Evolutionary conservation across 1,140 invertebrate genomes (phyloP), one percentile per base, ranked within the genome.

Genomic region (Tetraneura akinire): DNA sequence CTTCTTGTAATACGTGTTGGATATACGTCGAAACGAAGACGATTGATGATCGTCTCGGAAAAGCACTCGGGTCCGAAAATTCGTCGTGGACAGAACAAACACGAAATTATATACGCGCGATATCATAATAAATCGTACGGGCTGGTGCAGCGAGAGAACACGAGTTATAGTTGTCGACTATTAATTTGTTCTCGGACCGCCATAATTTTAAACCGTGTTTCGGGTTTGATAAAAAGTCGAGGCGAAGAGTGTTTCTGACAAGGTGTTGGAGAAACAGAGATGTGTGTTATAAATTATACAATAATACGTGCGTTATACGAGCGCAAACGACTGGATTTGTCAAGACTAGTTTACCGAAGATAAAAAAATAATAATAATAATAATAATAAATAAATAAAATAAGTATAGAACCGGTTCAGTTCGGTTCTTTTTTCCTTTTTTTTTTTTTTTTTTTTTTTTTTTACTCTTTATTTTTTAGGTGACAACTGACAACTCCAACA

Each of bases 341-440:
- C 74, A 78, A 78, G 74, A 60, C 74, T 78, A 78, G 74, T 78
- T 78, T 78, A 45, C 23, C 21, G 29, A 71, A 51, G 47, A 78
- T 60, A 74, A 62, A 55, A 45, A 78, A 76, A 47, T 37, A 55
- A 13, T 26, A 37, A 55, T n/a, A n/a, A n/a, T n/a, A n/a, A n/a
- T n/a, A n/a, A n/a, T n/a, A n/a, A n/a, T n/a, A n/a, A n/a, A n/a
- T n/a, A n/a, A n/a, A n/a, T n/a, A n/a, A n/a, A n/a, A n/a, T n/a
- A n/a, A n/a, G n/a, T n/a, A n/a, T 74, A 18, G 53, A 78, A 78
- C 74, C 74, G 74, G 74, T 78, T 78, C 53, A n/a, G 55, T 23
- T 76, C 29, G 90, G 23, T 45, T 23, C 26, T 21, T 55, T 9
- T 26, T 29, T 60, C 6, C 23, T 57, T 1, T 8, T 62, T 62